Percentiles rank a stretch among this genome's conserved stretches.
These are phyloP conservation scores for Berghia stephanieae DNA, from an alignment of 1,140 invertebrate species.

Conservation along the genomic window DNA sequence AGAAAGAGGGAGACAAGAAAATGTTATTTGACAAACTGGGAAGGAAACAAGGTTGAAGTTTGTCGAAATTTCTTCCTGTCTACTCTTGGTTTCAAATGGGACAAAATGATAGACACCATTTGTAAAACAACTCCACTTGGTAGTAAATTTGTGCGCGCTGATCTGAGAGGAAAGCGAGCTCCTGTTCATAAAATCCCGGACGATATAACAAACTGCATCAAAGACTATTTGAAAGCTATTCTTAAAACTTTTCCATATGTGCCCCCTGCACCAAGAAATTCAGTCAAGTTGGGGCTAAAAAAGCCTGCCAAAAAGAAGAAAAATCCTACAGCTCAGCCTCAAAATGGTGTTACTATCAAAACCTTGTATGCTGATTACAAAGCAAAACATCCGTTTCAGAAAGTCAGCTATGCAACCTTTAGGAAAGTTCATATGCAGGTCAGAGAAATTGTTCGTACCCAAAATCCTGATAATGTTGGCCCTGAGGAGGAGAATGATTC, in stretches of 20 bases:
- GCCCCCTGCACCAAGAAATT: no score
- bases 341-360: conserved; percentile 22
- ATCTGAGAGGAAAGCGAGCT: not conserved
- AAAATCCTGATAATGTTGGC: not conserved
- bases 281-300: no score
- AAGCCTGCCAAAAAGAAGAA: not conserved
- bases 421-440: not conserved
- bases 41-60: not conserved
- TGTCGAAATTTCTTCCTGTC: conserved; percentile 11
- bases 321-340: not conserved
- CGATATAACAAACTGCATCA: no score
- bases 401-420: conserved; percentile 23
- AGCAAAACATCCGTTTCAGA: conserved; percentile 25
- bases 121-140: conserved; percentile 26
- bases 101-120: conserved; percentile 25
- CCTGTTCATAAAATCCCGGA: conserved; percentile 24
- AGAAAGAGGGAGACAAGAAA: no score
- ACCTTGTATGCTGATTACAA: conserved; percentile 24
- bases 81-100: conserved; percentile 20
- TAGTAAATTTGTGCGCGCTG: not conserved
- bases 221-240: no score
- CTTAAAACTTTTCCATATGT: no score
- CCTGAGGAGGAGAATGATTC: not conserved
- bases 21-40: no score
- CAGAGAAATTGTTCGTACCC: not conserved